Percentiles rank a stretch among this genome's conserved stretches.
Evolutionary conservation across 2,113 vertebrate genomes (phyloP).

Genomic region (Neoarius graeffei): DNA sequence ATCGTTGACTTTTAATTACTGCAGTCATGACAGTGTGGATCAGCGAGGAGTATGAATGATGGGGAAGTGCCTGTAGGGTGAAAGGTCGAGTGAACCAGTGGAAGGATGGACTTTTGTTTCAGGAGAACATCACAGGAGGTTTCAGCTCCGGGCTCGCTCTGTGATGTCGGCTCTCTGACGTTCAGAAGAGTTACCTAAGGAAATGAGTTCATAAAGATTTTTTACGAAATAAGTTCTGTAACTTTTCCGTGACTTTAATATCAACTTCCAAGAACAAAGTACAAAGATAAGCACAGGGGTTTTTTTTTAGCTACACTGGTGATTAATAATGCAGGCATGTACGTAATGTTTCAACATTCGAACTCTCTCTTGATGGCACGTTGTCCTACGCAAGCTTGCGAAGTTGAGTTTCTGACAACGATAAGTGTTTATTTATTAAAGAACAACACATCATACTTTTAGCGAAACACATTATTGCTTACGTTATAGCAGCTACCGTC

Average conservation of each 20-base stretch:
- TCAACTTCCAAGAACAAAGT: neutral
- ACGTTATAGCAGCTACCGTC: too few species aligned
- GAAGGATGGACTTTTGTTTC: slow-evolving; percentile 28
- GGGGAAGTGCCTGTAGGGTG: slow-evolving; percentile 55
- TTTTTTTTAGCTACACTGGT: neutral
- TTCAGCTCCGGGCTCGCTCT: slow-evolving; percentile 9
- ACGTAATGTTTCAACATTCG: too few species aligned
- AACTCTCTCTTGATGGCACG: too few species aligned
- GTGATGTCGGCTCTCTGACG: slow-evolving; percentile 41
- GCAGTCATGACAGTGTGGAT: slow-evolving; percentile 57
- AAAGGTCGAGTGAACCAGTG: neutral
- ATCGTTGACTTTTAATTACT: slow-evolving; percentile 78
- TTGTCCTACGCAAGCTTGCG: neutral
- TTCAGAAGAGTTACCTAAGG: neutral
- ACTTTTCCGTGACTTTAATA: slow-evolving; percentile 11
- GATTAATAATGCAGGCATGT: neutral
- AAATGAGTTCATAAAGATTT: neutral
- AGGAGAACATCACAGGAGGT: slow-evolving; percentile 35
- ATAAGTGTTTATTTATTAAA: too few species aligned
- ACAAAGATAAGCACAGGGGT: neutral
- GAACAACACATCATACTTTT: too few species aligned
- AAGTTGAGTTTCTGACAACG: too few species aligned
- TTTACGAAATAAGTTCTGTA: neutral
- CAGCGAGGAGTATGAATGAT: slow-evolving; percentile 70
- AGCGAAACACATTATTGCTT: too few species aligned